These are phyloP conservation scores for Pterocles gutturalis DNA, from an alignment of 2,113 vertebrate species.

Conservation along the genomic window DNA sequence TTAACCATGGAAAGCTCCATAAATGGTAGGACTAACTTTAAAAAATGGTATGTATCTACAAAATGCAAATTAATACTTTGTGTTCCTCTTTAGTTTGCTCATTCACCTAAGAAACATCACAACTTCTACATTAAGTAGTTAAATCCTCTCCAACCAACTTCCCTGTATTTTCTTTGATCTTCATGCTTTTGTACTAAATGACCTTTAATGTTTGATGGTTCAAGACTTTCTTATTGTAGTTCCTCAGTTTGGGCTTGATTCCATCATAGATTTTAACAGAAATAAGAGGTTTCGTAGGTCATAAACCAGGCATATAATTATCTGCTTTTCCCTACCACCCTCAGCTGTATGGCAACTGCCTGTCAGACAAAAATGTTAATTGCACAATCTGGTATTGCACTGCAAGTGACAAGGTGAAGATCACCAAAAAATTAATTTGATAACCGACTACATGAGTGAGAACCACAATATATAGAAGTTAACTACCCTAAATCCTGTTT, in stretches of 20 bases:
- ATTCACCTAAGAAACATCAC: background rate
- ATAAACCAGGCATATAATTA: background rate
- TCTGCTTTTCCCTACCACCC: background rate
- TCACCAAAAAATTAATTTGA: background rate
- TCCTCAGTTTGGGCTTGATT: background rate
- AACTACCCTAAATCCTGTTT: too few species aligned
- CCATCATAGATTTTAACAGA: background rate
- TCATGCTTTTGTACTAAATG: background rate
- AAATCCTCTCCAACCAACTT: background rate
- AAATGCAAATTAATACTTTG: background rate
- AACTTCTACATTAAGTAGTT: background rate
- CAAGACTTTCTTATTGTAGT: background rate
- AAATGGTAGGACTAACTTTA: background rate
- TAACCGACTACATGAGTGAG: background rate
- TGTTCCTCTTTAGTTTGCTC: background rate
- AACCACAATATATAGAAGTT: background rate
- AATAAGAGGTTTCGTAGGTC: background rate
- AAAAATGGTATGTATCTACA: background rate
- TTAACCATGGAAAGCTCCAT: background rate
- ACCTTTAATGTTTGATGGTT: background rate
- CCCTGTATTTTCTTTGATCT: background rate
- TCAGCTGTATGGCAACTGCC: background rate
- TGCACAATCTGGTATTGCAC: background rate
- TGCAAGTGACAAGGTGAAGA: background rate
- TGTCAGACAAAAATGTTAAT: background rate